Evolutionary conservation across 2,888 invertebrate species (phyloP), one percentile per base, ranked within the genome.

Genomic region (Phlogophora meticulosa): DNA sequence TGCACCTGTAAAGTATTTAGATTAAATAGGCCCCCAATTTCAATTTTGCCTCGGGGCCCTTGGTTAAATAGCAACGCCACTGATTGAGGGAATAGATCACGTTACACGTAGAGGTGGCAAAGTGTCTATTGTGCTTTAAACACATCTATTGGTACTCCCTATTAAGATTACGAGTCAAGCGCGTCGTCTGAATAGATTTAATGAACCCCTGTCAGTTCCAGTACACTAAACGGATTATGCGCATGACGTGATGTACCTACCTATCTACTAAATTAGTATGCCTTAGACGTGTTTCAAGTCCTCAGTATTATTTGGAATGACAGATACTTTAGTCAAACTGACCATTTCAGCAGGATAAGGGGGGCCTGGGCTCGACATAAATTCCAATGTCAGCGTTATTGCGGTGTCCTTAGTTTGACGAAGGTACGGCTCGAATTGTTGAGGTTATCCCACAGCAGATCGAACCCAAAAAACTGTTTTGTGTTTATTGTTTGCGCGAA

Each of bases 401-500:
- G 91, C 87, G 90, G 89, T 85, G 88, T 89, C 88, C 89, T 91
- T 88, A 88, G 85, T 92, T 92, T 94, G 94, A 94, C 93, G 93
- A 94, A 93, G 94, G 94, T 94, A 87, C 85, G 81, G 84, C 76
- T 84, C 82, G 88, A 91, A 92, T 91, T 91, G 91, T 92, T 86
- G 84, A 88, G 89, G 88, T 87, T 92, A 90, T 92, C 91, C 89
- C 82, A 82, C 88, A 88, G 85, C 86, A 88, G 86, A 91, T 92
- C 90, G 88, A 88, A 84, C 80, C 84, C 81, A 81, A 85, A 76
- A 88, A 90, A 90, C 87, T 87, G 85, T 87, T 82, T 77, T 66
- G 71, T 84, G 74, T 76, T 88, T 85, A 87, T 91, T 90, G 90
- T 91, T 88, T 88, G 88, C 84, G 82, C 64, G 85, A 75, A 82